Base-by-base conservation (phyloP, 2,888 invertebrate genomes). In the Pyrochroa serraticornis region DNA sequence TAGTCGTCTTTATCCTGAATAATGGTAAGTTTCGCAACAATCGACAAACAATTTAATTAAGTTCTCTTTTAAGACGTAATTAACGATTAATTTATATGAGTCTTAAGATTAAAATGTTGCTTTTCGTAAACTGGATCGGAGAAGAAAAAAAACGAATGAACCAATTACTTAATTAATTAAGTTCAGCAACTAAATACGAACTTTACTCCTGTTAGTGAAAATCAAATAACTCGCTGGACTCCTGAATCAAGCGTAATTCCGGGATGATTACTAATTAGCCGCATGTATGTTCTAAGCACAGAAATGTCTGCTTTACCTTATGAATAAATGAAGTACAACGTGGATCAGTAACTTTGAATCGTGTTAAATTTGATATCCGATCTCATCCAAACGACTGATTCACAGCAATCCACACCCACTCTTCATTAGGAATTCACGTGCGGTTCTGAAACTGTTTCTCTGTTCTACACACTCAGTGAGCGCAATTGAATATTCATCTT, bases 291-390 rank as follows among this genome's bases (percentile, higher is more conserved):
- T 51, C 32, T 51, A 12, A 32, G 51, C 35, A 43, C 35, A 9
- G 51, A 51, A 51, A 51, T 36, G 30, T 13, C 30, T 14, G 44
- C 36, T 36, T 44, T 51, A 35, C 39, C 13, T 33, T 45, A 32
- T 56, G 49, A 56, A 56, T 56, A 56, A 56, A 35, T 45, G 39
- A 56, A 50, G 14, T 36, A 37, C n/a, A n/a, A n/a, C 35, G 47
- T 54, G 53, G 41, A 54, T 54, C 47, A 32, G 37, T 48, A 49
- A 56, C 50, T 50, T 35, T 12, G 49, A 56, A 56, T 56, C 22
- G 43, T 49, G 41, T 38, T 49, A 43, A 56, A 49, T 45, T 45
- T 35, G n/a, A 46, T 36, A 46, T 35, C 34, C 12, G 45, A 45
- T 53, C 45, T 48, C 37, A 43, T 37, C 43, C 38, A 7, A n/a